A percentile compares a stretch with the other conserved stretches of the same genome.
These are phyloP conservation scores for Lasioglossum marginatum DNA, from an alignment of 2,888 invertebrate species.

Conservation along the genomic window DNA sequence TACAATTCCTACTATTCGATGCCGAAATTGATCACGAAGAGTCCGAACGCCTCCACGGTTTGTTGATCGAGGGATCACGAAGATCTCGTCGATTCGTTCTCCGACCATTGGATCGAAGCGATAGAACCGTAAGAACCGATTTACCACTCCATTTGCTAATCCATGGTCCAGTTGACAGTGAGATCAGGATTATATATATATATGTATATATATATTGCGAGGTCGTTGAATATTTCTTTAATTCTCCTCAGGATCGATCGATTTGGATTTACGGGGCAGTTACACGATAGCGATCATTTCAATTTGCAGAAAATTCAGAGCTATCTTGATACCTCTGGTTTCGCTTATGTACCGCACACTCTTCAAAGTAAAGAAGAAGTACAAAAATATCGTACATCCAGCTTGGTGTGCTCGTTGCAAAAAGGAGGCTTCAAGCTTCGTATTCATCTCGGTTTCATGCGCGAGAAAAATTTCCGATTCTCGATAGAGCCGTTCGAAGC, in stretches of 20 bases:
- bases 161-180: slow-evolving; percentile 10
- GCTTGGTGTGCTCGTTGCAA: background rate
- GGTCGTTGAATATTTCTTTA: background rate
- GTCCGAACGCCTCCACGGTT: background rate
- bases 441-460: background rate
- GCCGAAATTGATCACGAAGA: background rate
- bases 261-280: background rate
- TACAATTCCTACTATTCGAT: background rate
- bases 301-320: background rate
- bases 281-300: background rate
- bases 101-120: background rate
- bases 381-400: background rate
- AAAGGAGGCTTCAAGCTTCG: background rate
- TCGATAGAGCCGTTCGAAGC: too few relatives aligned
- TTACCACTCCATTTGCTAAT: background rate
- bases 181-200: slow-evolving; percentile 12
- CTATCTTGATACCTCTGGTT: background rate
- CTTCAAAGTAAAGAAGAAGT: background rate
- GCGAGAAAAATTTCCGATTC: background rate
- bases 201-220: too few relatives aligned
- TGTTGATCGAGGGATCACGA: background rate
- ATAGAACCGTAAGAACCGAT: background rate
- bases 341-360: background rate
- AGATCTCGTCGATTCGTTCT: background rate
- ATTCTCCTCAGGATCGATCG: background rate